phyloP scores from a whole-genome alignment of 2,113 vertebrate species.

The Entelurus aequoreus region DNA sequence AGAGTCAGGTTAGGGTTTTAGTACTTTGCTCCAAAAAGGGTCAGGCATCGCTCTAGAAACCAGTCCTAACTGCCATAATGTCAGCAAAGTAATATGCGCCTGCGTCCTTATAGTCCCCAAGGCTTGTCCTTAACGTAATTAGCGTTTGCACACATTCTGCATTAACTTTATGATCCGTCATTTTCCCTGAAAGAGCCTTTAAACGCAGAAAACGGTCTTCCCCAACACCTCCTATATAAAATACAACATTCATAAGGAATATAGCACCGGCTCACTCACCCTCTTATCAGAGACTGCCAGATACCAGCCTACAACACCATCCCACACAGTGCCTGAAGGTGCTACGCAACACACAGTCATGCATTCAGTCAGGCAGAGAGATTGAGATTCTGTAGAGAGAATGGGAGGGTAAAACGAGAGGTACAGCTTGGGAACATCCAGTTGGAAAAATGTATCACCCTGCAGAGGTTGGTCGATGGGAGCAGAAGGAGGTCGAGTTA shows the following conservation, averaged over 20 bases:
- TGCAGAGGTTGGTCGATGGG: slow-evolving; percentile 49
- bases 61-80: no score
- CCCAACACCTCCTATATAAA: slow-evolving; percentile 1
- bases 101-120: no score
- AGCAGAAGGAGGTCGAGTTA: slow-evolving; percentile 31
- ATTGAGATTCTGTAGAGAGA: slow-evolving; percentile 38
- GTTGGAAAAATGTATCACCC: slow-evolving; percentile 52
- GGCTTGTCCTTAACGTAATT: not conserved
- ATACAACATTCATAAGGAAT: slow-evolving; percentile 44
- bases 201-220: slow-evolving; percentile 22
- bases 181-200: slow-evolving; percentile 36
- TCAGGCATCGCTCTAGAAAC: no score
- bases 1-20: no score
- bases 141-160: not conserved
- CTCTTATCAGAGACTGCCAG: slow-evolving; percentile 72
- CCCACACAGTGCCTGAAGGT: slow-evolving; percentile 67
- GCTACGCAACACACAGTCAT: slow-evolving; percentile 53
- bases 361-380: slow-evolving; percentile 31
- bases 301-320: slow-evolving; percentile 63
- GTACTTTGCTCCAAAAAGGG: no score
- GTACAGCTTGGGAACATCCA: slow-evolving; percentile 52
- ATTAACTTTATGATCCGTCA: slow-evolving; percentile 12
- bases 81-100: no score
- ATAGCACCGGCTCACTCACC: slow-evolving; percentile 46
- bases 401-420: slow-evolving; percentile 34